Base-by-base conservation (phyloP, 2,113 vertebrate genomes). In the Motacilla alba region DNA sequence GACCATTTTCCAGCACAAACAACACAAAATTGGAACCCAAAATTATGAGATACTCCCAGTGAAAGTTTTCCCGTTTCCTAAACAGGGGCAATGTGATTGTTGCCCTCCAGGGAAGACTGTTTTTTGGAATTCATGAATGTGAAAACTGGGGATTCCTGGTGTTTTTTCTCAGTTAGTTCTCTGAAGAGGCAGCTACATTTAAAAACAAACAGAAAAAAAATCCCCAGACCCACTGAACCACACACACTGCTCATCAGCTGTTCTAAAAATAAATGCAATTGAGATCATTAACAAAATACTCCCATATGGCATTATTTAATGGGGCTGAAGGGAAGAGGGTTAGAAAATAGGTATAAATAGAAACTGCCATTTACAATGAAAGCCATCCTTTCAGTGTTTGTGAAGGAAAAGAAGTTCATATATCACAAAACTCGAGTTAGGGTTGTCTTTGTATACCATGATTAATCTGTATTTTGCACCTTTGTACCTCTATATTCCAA, bases 251-350 rank as follows among this genome's bases (percentile, higher is more conserved):
- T 89, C 26, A 70, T 95, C 69, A 89, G 8, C 50, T 86, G 12
- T 74, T 90, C 85, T 92, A 77, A 94, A 87, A 74, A 80, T 66
- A 77, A 85, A 30, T 35, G 26, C 31, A 87, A 46, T 50, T 66
- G 37, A 88, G 52, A 78, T 84, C 52, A 91, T 89, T 83, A 78
- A 79, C 26, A 64, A 72, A 92, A 82, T 37, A 33, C 37, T 94
- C 37, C 47, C 53, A 76, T 79, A 79, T 76, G 59, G 46, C 37
- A 28, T 69, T 82, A 35, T 84, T 91, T 91, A 84, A 73, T 73
- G 23, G 47, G 17, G 22, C 8, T 68, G 15, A 53, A 81, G 8
- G 27, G 23, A 31, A 49, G 41, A 31, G 26, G 27, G 11, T 72
- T 73, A 31, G 53, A 85, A 80, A 35, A 85, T 11, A 26, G 6